Percentiles rank a stretch among this genome's conserved stretches.
These are phyloP conservation scores for Nycticorax nycticorax DNA, from an alignment of 2,113 vertebrate species.

Conservation along the genomic window DNA sequence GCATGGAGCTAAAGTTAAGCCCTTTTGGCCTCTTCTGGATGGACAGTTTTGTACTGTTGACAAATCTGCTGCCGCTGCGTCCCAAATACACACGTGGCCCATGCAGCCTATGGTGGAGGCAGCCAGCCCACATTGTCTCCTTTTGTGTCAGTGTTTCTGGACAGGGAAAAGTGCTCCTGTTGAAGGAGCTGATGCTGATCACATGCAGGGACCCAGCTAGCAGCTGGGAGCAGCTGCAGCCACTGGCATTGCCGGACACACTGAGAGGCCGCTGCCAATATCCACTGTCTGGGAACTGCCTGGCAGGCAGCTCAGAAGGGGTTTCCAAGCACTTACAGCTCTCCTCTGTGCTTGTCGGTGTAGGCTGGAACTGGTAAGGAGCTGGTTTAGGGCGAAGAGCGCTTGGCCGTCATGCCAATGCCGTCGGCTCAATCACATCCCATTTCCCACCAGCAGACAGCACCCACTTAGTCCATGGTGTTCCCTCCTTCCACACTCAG, in stretches of 20 bases:
- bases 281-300: background rate
- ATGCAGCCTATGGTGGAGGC: background rate
- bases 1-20: background rate
- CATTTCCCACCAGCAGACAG: background rate
- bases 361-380: background rate
- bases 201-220: fast-evolving
- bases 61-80: background rate
- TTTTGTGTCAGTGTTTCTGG: background rate
- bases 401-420: background rate
- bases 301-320: background rate
- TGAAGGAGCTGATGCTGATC: background rate
- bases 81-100: fast-evolving
- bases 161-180: background rate
- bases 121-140: background rate
- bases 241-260: background rate
- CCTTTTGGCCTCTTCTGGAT: background rate
- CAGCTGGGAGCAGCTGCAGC: background rate
- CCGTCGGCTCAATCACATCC: background rate
- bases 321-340: background rate
- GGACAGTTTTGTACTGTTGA: background rate
- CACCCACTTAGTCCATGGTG: background rate
- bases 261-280: too few species aligned
- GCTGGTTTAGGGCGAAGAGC: background rate
- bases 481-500: background rate
- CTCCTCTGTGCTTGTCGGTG: background rate